Evolutionary conservation across 2,797 vertebrate species (phyloP), one percentile per base, ranked within the genome.

Genomic region (Lagocephalus sceleratus): DNA sequence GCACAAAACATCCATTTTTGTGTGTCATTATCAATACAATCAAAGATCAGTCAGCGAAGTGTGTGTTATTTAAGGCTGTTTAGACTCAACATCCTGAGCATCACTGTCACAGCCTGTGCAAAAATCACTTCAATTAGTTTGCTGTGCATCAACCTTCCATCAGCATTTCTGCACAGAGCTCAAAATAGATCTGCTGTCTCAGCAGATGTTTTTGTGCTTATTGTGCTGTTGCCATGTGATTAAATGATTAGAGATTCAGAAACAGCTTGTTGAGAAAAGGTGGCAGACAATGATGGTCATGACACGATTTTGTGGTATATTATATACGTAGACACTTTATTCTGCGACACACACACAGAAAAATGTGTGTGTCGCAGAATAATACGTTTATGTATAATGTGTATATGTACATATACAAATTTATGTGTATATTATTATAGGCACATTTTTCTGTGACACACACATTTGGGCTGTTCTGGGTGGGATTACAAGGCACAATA

Each of bases 161-260:
- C 63, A 69, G 66, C 53, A 64, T 66, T 74, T 59, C 59, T 70
- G 57, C 65, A 68, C 48, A 23, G 20, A 26, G 53, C 76, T 80
- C 52, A 80, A 71, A 82, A 85, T 83, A 83, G 68, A 82, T 52
- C 29, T 73, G 78, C 76, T 71, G 51, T 50, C 60, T 73, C 62
- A 76, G 74, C 75, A 61, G 58, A 22, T 10, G 17, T 67, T 73
- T 55, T 60, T 66, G 38, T 70, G 68, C 67, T 75, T 68, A 65
- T 65, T 15, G 1, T 1, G 64, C 78, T 50, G 74, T 79, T 75
- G 61, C 74, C 64, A 61, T 65, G 48, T 65, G 42, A 67, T 51
- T 55, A 54, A 62, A 68, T 68, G 43, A 63, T 67, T 54, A 55
- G 20, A 58, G 42, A 67, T 67, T 73, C 54, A 78, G 25, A 78